phyloP scores from a whole-genome alignment of 2,113 vertebrate genomes.

The Corythornis madagascariensis region DNA sequence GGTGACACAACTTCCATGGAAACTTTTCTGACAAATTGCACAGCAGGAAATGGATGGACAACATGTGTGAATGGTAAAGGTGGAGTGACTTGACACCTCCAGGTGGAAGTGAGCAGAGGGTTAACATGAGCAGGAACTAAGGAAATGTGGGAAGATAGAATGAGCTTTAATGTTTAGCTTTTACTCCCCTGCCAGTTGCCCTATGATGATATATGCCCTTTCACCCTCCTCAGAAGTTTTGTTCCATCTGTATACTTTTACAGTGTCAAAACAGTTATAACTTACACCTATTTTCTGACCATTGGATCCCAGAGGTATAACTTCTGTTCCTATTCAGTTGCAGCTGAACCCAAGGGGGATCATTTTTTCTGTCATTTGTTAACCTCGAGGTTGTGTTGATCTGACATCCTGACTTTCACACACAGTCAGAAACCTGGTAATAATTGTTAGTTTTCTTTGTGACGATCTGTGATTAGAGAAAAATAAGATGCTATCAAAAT shows the following conservation, averaged over 20 bases:
- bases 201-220: slow-evolving; percentile 52
- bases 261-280: slow-evolving; percentile 64
- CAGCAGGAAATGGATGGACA: background rate
- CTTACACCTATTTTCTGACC: slow-evolving; percentile 65
- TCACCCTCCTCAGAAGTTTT: slow-evolving; percentile 54
- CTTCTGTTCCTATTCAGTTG: slow-evolving; percentile 50
- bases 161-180: slow-evolving; percentile 54
- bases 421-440: slow-evolving; percentile 48
- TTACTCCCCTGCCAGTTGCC: slow-evolving; percentile 43
- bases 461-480: slow-evolving; percentile 35
- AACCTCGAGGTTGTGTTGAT: slow-evolving; percentile 58
- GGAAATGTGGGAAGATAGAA: slow-evolving; percentile 46
- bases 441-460: slow-evolving; percentile 56
- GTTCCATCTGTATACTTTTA: slow-evolving; percentile 55
- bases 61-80: background rate
- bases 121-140: slow-evolving; percentile 34
- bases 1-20: background rate
- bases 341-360: slow-evolving; percentile 28
- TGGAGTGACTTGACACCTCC: background rate
- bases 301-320: slow-evolving; percentile 49
- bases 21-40: background rate
- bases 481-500: slow-evolving; percentile 5
- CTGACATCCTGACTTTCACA: slow-evolving; percentile 60
- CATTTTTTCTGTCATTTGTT: slow-evolving; percentile 42
- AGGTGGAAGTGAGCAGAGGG: slow-evolving; percentile 22